Evolutionary conservation across 2,888 invertebrate genomes (phyloP).

Genomic region (Chalcosyrphus nemorum): DNA sequence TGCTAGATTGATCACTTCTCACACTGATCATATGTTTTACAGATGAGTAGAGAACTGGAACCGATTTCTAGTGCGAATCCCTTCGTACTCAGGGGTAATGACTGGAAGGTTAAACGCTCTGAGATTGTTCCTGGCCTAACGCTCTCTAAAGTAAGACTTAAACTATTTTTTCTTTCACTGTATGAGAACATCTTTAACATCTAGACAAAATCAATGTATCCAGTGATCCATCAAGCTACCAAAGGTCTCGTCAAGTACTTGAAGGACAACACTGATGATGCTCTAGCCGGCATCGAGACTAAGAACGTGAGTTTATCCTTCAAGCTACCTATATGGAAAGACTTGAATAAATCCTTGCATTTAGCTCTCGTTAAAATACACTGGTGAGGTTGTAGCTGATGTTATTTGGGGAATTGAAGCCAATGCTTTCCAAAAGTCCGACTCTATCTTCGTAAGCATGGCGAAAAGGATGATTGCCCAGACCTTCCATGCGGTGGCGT

Average conservation of each 20-base stretch:
- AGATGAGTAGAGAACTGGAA: conserved; percentile 71
- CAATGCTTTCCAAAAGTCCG: conserved; percentile 73
- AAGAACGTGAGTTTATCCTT: conserved; percentile 78
- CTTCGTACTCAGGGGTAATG: conserved; percentile 75
- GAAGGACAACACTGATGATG: conserved; percentile 9
- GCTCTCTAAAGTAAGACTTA: conserved; percentile 31
- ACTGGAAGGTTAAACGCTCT: conserved; percentile 75
- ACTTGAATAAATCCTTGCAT: not conserved
- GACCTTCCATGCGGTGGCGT: conserved; percentile 58
- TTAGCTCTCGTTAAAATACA: conserved; percentile 77
- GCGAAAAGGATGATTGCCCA: conserved; percentile 67
- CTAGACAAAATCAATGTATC: conserved; percentile 71
- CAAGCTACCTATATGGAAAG: too few species aligned
- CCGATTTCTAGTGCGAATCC: conserved; percentile 75
- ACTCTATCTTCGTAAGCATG: conserved; percentile 63
- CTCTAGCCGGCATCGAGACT: conserved; percentile 74
- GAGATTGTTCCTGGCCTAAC: conserved; percentile 75
- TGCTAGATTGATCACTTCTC: not conserved
- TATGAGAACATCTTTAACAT: not conserved
- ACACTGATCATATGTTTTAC: not conserved
- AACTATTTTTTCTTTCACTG: too few species aligned
- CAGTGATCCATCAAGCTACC: conserved; percentile 51
- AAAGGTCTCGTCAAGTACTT: conserved; percentile 36
- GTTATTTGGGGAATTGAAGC: conserved; percentile 79
- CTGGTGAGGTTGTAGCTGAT: conserved; percentile 76